Conservation (phyloP, 2,113 vertebrate species). For the Bothrops jararaca region DNA sequence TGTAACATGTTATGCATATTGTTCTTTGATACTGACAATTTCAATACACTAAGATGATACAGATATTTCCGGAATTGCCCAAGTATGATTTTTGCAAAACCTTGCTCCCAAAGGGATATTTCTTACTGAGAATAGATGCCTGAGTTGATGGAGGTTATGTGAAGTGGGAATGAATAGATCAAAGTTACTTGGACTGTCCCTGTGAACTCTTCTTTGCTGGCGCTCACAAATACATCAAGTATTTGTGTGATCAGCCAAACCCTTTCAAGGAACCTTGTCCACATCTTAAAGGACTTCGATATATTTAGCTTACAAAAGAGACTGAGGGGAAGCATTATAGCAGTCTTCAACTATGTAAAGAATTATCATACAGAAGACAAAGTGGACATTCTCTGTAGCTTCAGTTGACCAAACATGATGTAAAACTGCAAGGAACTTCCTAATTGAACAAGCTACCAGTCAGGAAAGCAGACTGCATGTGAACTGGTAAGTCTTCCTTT, state of each 20-base stretch:
- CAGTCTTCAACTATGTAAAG: background rate
- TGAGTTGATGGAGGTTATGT: background rate
- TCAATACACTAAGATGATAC: background rate
- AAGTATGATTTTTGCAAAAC: background rate
- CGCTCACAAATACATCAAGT: background rate
- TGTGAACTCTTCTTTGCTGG: background rate
- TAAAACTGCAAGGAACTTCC: background rate
- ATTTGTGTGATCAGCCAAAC: background rate
- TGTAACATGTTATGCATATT: background rate
- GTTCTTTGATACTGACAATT: background rate
- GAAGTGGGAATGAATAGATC: background rate
- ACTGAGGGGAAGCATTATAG: background rate
- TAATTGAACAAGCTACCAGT: background rate
- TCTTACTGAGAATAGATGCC: background rate
- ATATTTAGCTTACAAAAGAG: background rate
- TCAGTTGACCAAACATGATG: background rate
- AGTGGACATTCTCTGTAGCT: background rate
- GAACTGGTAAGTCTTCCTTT: background rate
- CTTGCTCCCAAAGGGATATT: background rate
- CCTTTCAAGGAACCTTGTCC: background rate
- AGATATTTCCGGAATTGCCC: background rate
- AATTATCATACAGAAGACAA: background rate
- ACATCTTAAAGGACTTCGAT: background rate
- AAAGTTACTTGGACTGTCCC: background rate
- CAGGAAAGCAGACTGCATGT: background rate